A percentile compares a stretch with the other conserved stretches of the same genome.
Conservation (phyloP, 2,888 invertebrate species). For the Oscheius sp. region DNA sequence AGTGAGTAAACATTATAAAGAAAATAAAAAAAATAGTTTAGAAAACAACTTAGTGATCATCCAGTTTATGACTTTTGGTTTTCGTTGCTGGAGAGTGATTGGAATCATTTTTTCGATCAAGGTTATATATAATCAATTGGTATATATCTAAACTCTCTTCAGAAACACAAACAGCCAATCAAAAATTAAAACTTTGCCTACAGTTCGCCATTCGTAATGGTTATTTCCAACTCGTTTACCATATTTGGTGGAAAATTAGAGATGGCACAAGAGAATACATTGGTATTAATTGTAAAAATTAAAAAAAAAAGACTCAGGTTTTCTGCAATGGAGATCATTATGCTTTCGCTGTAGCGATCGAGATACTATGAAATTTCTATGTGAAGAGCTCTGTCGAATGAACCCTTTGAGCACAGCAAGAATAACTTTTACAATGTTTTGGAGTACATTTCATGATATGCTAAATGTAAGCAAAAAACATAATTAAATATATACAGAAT, state of each 20-base stretch:
- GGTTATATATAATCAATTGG: constrained; percentile 11
- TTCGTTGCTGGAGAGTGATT: constrained; percentile 39
- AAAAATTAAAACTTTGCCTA: constrained; percentile 45
- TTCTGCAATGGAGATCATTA: constrained; percentile 53
- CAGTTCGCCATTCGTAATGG: constrained; percentile 56
- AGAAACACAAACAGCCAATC: constrained; percentile 47
- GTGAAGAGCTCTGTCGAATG: constrained; percentile 42
- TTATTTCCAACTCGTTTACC: constrained; percentile 45
- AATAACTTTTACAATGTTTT: constrained; percentile 53
- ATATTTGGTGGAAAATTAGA: constrained; percentile 48
- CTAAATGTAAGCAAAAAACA: constrained; percentile 11
- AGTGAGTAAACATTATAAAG: constrained; percentile 27
- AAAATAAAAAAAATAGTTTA: constrained; percentile 23
- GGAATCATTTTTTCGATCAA: constrained; percentile 42
- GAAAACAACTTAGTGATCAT: constrained; percentile 51
- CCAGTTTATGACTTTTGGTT: constrained; percentile 61
- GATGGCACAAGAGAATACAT: constrained; percentile 46
- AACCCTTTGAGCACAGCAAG: constrained; percentile 44
- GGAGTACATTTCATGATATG: constrained; percentile 47
- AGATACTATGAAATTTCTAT: constrained; percentile 49
- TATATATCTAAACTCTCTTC: no score
- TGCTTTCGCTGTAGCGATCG: constrained; percentile 47
- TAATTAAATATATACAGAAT: constrained; percentile 31
- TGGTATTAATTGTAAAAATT: constrained; percentile 11
- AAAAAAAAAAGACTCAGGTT: constrained; percentile 21